These are phyloP conservation scores for Zaprionus obscuricornis DNA, from an alignment of 2,888 invertebrate genomes.

Conservation along the genomic window DNA sequence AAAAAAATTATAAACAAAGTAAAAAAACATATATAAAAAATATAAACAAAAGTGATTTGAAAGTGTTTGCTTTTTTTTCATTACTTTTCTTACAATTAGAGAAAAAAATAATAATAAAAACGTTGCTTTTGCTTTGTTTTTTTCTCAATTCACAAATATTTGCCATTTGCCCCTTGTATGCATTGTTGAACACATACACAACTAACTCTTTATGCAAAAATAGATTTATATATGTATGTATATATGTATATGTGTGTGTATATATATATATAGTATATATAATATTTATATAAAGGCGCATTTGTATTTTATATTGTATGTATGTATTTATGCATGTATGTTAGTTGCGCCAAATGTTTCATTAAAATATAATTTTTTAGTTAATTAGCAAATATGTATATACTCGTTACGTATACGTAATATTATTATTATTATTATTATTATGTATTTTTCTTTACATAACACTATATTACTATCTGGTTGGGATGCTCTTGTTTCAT, in stretches of 20 bases:
- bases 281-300: conserved; percentile 36
- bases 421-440: conserved; percentile 30
- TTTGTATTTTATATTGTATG: conserved; percentile 29
- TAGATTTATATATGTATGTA: conserved; percentile 46
- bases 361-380: conserved; percentile 28
- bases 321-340: too few relatives aligned
- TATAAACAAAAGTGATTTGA: conserved; percentile 54
- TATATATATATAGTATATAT: conserved; percentile 30
- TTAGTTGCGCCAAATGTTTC: conserved; percentile 32
- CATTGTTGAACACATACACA: too few relatives aligned
- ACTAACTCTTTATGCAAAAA: conserved; percentile 69
- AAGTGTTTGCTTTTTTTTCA: conserved; percentile 41
- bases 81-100: conserved; percentile 64
- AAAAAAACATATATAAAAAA: conserved; percentile 37
- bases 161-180: too few relatives aligned
- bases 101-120: conserved; percentile 43
- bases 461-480: too few relatives aligned
- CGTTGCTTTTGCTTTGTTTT: conserved; percentile 36
- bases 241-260: conserved; percentile 32
- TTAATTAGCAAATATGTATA: conserved; percentile 50
- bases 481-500: conserved; percentile 23
- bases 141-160: conserved; percentile 20
- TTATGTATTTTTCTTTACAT: conserved; percentile 28
- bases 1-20: conserved; percentile 23
- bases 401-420: conserved; percentile 18